A percentile compares a stretch with the other conserved stretches of the same genome.
These are phyloP conservation scores for Catostylus mosaicus DNA, from an alignment of 30 jellyfish, hydroid and myxozoan species.

Conservation along the genomic window DNA sequence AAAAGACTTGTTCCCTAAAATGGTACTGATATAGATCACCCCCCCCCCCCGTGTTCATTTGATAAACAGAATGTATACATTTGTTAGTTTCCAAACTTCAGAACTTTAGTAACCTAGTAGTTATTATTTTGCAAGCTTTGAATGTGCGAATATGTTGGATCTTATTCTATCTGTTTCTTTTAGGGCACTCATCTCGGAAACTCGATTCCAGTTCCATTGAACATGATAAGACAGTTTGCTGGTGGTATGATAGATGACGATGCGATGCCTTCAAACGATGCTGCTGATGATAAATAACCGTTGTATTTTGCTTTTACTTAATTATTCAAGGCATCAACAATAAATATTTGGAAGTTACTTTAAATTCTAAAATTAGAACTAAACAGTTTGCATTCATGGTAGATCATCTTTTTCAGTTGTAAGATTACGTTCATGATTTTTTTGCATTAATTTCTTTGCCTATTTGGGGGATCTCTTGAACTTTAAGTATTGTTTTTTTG, in stretches of 20 bases:
- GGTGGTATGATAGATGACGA: slow-evolving; percentile 60
- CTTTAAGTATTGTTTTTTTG: too few relatives aligned
- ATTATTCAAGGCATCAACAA: slow-evolving; percentile 4
- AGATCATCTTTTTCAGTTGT: slow-evolving; percentile 2
- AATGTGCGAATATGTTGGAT: too few relatives aligned
- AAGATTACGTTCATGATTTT: background rate
- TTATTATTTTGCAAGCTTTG: too few relatives aligned
- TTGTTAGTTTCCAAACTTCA: too few relatives aligned
- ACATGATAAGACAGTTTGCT: slow-evolving; percentile 79
- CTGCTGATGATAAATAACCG: slow-evolving; percentile 22
- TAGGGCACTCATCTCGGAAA: slow-evolving; percentile 69
- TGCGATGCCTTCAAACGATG: slow-evolving; percentile 49
- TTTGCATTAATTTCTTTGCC: background rate
- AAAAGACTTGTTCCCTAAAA: too few relatives aligned
- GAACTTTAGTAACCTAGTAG: too few relatives aligned
- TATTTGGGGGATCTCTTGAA: background rate
- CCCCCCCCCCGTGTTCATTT: too few relatives aligned
- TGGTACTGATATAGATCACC: too few relatives aligned
- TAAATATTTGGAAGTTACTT: slow-evolving; percentile 1
- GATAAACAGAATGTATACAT: too few relatives aligned
- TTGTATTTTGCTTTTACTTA: background rate
- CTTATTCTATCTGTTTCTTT: slow-evolving; percentile 26
- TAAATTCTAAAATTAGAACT: background rate
- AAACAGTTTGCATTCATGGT: slow-evolving; percentile 9
- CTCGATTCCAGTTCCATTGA: slow-evolving; percentile 75